Evolutionary conservation across 2,797 vertebrate genomes (phyloP).

Genomic region (Heteromormyrus szaboi): DNA sequence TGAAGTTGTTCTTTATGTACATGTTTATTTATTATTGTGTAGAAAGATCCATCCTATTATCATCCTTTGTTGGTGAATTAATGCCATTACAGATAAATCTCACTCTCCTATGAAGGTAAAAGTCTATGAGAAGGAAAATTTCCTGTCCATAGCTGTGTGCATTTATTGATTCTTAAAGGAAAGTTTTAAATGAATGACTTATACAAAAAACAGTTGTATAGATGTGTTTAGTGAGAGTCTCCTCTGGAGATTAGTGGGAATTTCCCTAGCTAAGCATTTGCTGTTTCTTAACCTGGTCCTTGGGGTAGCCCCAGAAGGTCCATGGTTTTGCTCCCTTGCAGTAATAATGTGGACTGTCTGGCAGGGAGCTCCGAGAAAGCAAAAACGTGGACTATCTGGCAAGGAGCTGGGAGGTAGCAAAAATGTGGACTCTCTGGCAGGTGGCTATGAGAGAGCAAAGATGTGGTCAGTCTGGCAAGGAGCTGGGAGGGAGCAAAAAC

Average conservation of each 20-base stretch:
- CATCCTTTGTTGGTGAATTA: slow-evolving; percentile 37
- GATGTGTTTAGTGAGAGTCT: slow-evolving; percentile 27
- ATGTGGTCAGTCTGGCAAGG: neutral
- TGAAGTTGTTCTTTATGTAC: neutral
- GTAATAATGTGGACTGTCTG: neutral
- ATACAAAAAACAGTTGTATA: slow-evolving; percentile 33
- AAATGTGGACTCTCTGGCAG: neutral
- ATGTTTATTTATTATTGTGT: neutral
- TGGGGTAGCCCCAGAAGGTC: neutral
- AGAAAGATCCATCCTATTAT: slow-evolving; percentile 19
- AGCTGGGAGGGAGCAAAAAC: too few relatives aligned
- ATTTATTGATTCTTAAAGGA: slow-evolving; percentile 47
- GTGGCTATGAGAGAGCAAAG: neutral
- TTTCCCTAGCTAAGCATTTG: slow-evolving; percentile 24
- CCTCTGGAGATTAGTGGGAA: slow-evolving; percentile 37
- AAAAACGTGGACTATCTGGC: neutral
- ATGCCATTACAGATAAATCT: slow-evolving; percentile 39
- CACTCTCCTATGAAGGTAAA: slow-evolving; percentile 46
- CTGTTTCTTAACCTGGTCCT: slow-evolving; percentile 10
- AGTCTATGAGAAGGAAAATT: slow-evolving; percentile 28
- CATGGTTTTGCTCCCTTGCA: neutral
- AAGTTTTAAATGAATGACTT: slow-evolving; percentile 36
- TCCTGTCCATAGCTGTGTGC: slow-evolving; percentile 33
- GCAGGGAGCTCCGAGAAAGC: neutral
- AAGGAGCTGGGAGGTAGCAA: neutral